Percentiles rank a stretch among this genome's conserved stretches.
Evolutionary conservation across 92 coral and sea anemone species (phyloP).

Genomic region (Palythoa caribaeorum): DNA sequence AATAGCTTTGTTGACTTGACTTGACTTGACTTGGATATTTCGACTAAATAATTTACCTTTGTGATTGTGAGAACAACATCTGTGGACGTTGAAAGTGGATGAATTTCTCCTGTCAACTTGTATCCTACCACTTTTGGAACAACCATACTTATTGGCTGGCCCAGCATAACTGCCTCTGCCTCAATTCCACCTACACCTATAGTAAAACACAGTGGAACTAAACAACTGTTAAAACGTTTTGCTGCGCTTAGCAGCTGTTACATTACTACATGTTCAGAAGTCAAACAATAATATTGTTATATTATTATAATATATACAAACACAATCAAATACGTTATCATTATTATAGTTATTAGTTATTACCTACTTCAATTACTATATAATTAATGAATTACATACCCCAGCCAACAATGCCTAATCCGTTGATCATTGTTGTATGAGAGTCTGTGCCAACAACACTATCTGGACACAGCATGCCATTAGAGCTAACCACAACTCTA

Average conservation of each 20-base stretch:
- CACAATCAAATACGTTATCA: too few relatives aligned
- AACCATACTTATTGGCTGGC: conserved; percentile 98
- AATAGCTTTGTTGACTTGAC: neutral
- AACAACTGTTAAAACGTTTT: too few relatives aligned
- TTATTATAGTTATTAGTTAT: too few relatives aligned
- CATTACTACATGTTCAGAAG: too few relatives aligned
- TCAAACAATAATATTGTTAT: too few relatives aligned
- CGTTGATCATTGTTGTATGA: conserved; percentile 99
- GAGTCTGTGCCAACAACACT: conserved; percentile 99
- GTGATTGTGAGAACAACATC: conserved; percentile 97
- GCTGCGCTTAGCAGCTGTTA: too few relatives aligned
- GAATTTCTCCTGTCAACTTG: conserved; percentile 85
- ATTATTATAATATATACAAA: too few relatives aligned
- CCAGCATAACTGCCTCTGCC: conserved; percentile 99
- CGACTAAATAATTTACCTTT: conserved; percentile 61
- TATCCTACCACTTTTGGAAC: conserved; percentile 97
- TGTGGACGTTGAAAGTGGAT: conserved; percentile 88
- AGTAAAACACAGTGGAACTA: neutral
- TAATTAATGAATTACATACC: conserved; percentile 63
- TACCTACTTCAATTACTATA: too few relatives aligned
- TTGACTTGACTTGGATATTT: neutral
- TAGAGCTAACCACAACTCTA: conserved; percentile 82
- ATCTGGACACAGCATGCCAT: conserved; percentile 86
- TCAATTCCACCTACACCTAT: conserved; percentile 99
- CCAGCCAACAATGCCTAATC: conserved; percentile 99